Percentiles rank a stretch among this genome's conserved stretches.
Evolutionary conservation across 2,113 vertebrate genomes (phyloP).

Genomic region (Ornithorhynchus anatinus): DNA sequence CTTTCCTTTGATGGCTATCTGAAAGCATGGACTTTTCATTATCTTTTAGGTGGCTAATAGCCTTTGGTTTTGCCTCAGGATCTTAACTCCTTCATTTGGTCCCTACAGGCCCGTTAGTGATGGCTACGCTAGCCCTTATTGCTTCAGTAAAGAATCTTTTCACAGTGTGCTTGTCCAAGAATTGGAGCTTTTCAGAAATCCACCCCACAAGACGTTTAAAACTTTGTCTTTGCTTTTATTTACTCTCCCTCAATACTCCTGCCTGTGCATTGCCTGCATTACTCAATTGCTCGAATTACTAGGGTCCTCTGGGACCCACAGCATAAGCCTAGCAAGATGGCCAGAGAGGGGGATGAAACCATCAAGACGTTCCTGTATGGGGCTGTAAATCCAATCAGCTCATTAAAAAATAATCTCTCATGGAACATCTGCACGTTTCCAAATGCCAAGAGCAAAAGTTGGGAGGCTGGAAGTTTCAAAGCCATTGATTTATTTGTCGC

Average conservation of each 20-base stretch:
- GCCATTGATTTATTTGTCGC: no score
- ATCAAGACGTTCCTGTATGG: constrained; percentile 10
- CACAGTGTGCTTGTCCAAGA: neutral
- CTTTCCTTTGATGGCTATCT: neutral
- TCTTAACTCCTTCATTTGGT: neutral
- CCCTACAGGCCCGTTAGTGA: neutral
- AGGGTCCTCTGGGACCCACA: constrained; percentile 12
- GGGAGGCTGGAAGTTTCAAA: no score
- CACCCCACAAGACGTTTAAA: constrained; percentile 23
- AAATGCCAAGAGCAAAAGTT: no score
- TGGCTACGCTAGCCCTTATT: constrained; percentile 12
- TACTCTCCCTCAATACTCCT: constrained; percentile 3
- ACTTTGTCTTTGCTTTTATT: constrained; percentile 37
- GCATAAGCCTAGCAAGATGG: constrained; percentile 14
- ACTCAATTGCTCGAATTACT: constrained; percentile 31
- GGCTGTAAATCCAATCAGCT: constrained; percentile 23
- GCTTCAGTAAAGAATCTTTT: neutral
- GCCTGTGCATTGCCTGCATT: constrained; percentile 12
- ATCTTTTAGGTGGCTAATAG: constrained; percentile 15
- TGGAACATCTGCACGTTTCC: no score
- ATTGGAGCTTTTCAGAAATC: constrained; percentile 7
- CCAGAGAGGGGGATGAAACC: constrained; percentile 33
- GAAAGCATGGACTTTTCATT: neutral
- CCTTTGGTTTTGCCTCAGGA: constrained; percentile 11
- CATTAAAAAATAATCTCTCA: no score